Evolutionary conservation across 2,888 invertebrate genomes (phyloP).

Genomic region (Eudasyphora cyanicolor): DNA sequence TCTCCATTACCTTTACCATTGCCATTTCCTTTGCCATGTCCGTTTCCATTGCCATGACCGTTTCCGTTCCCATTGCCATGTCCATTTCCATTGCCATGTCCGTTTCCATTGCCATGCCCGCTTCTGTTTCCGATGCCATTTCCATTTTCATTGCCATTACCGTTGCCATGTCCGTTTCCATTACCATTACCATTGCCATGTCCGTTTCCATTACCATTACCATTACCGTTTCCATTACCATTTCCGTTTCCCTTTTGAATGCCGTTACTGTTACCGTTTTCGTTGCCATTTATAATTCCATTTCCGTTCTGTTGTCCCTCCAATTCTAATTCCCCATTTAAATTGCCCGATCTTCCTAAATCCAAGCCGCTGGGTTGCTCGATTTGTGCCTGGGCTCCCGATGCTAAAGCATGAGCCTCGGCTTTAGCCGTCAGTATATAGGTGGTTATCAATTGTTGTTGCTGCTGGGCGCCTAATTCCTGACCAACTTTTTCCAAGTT

Average conservation of each 20-base stretch:
- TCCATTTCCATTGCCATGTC: neutral
- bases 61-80: neutral
- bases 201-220: neutral
- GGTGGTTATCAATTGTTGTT: constrained; percentile 51
- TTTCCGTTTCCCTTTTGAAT: neutral
- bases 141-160: neutral
- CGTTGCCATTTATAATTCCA: neutral
- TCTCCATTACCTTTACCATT: neutral
- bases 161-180: neutral
- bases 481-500: constrained; percentile 28
- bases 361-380: constrained; percentile 27
- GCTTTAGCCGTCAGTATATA: constrained; percentile 54
- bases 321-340: constrained; percentile 45
- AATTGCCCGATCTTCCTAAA: constrained; percentile 47
- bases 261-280: neutral
- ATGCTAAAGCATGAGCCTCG: constrained; percentile 5
- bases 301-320: constrained; percentile 13
- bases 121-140: neutral
- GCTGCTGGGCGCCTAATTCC: constrained; percentile 8
- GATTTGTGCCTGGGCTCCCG: neutral
- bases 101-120: neutral
- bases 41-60: neutral
- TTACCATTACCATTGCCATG: neutral
- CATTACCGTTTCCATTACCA: neutral
- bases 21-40: neutral